A percentile compares a stretch with the other conserved stretches of the same genome.
These are phyloP conservation scores for Eupeodes corollae DNA, from an alignment of 1,140 invertebrate species.

Conservation along the genomic window DNA sequence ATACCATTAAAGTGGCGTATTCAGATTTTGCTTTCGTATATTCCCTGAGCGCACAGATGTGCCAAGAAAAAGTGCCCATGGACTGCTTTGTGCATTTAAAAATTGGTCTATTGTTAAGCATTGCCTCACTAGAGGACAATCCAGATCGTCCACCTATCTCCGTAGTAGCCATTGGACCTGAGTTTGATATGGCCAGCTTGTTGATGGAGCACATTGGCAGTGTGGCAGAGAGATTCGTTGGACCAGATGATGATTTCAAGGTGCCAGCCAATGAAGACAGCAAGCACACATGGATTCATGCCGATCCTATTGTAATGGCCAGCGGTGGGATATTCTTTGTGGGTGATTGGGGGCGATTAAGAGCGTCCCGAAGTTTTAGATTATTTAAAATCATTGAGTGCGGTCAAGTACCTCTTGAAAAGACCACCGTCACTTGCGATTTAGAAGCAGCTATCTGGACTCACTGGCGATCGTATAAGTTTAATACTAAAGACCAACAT, in stretches of 20 bases:
- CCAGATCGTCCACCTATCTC: slow-evolving; percentile 21
- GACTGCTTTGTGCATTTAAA: slow-evolving; percentile 26
- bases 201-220: slow-evolving; percentile 19
- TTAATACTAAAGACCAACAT: slow-evolving; percentile 10
- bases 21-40: slow-evolving; percentile 31
- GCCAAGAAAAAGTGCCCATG: slow-evolving; percentile 26
- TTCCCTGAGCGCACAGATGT: slow-evolving; percentile 20
- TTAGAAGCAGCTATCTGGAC: slow-evolving; percentile 25
- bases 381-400: slow-evolving; percentile 19
- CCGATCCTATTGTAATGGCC: slow-evolving; percentile 22
- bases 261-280: slow-evolving; percentile 8
- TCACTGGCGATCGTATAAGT: slow-evolving; percentile 24
- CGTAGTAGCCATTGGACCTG: slow-evolving; percentile 19
- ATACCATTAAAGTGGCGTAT: slow-evolving; percentile 12
- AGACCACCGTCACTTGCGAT: slow-evolving; percentile 8
- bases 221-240: slow-evolving; percentile 24
- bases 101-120: slow-evolving; percentile 24
- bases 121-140: slow-evolving; percentile 14
- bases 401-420: slow-evolving; percentile 12
- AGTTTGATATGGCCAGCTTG: slow-evolving; percentile 14
- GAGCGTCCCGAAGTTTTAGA: slow-evolving; percentile 11
- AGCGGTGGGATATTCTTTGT: slow-evolving; percentile 25
- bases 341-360: slow-evolving; percentile 27
- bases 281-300: slow-evolving; percentile 17
- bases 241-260: slow-evolving; percentile 16